Conservation (phyloP, 2,797 vertebrate species). For the Aldrovandia affinis region DNA sequence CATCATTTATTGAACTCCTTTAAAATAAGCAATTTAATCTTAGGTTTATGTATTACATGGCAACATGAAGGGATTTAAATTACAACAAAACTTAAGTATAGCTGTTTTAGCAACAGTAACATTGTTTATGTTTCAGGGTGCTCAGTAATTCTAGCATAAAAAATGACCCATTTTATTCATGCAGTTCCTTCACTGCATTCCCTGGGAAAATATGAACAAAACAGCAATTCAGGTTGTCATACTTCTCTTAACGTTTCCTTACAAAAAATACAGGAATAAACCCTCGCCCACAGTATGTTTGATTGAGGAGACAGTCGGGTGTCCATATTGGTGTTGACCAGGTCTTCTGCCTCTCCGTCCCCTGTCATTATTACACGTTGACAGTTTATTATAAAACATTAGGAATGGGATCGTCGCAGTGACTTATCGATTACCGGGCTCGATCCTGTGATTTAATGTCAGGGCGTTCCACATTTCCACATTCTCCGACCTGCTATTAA, state of each 20-base stretch:
- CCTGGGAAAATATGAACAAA: not conserved
- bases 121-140: no score
- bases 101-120: no score
- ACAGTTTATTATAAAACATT: conserved; percentile 87
- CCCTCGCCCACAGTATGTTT: conserved; percentile 51
- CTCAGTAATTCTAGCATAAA: not conserved
- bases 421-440: conserved; percentile 85
- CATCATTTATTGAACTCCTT: no score
- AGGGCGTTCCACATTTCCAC: conserved; percentile 71
- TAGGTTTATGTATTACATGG: no score
- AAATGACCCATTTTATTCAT: not conserved
- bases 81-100: not conserved
- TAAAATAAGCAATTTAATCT: no score
- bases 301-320: conserved; percentile 65
- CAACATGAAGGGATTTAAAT: not conserved
- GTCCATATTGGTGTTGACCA: conserved; percentile 40
- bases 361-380: conserved; percentile 77
- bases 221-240: conserved; percentile 48
- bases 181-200: not conserved
- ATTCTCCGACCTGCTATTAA: conserved; percentile 90
- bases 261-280: not conserved
- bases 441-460: conserved; percentile 91
- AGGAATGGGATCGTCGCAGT: conserved; percentile 87
- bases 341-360: conserved; percentile 57
- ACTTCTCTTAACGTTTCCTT: conserved; percentile 52